Evolutionary conservation across 2,113 vertebrate genomes (phyloP), one percentile per base, ranked within the genome.

Genomic region (Oceanodroma tethys): DNA sequence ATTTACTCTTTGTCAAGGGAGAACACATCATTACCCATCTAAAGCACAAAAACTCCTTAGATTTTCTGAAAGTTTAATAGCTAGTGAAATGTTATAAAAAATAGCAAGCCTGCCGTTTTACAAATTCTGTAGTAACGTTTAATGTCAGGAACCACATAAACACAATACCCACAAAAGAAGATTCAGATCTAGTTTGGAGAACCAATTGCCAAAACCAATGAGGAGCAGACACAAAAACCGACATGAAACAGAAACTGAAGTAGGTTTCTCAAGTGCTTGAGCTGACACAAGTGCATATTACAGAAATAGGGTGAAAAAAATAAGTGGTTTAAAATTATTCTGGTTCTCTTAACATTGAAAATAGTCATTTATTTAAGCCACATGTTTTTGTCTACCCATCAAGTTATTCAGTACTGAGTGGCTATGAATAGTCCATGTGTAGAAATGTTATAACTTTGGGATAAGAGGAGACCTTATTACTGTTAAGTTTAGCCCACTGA

Each of bases 1-100:
- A 78, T 94, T 92, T 93, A 88, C 70, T 93, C 15, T 84, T 85
- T 76, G 18, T 79, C 90, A 95, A 88, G 93, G 50, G 89, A 89
- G 86, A 93, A 96, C 82, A 93, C 72, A 90, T 53, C 68, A 63
- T 87, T 85, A 91, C 48, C 73, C 79, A 93, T 55, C 88, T 96
- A 96, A 97, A 94, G 23, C 62, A 63, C 42, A 93, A 92, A 93
- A 95, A 75, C 50, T 88, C 72, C 55, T 40, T 43, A 38, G 43
- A 75, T 96, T 95, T 84, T 67, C 81, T 88, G 90, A 30, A 90
- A 90, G 72, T 91, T 76, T 75, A 96, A 88, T 52, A 91, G 43
- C 86, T 70, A 74, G 63, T 90, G 43, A 96, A 92, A 74, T 20
- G 45, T 86, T 71, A 38, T 48, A 65, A 42, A 92, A 80, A 91